Base-by-base conservation (phyloP, 2,113 vertebrate genomes). In the Coracopsis vasa region DNA sequence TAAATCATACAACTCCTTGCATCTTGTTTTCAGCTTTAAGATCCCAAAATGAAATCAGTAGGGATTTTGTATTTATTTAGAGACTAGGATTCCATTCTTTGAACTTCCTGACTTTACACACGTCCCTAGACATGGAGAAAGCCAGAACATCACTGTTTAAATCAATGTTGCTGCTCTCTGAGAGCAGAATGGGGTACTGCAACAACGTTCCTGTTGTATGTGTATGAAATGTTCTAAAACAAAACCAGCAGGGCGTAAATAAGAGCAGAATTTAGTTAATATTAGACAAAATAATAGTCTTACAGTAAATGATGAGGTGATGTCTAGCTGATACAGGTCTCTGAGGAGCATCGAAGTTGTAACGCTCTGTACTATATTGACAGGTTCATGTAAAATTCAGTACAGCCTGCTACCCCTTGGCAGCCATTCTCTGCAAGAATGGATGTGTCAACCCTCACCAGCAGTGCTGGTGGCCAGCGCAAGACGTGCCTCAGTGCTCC, bases 321-420 rank as follows among this genome's bases (percentile, higher is more conserved):
- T 61, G 56, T 73, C 53, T 86, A 58, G 53, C 53, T 71, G 62
- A 82, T 66, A 78, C 33, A 45, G 70, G n/a, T 77, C 80, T 82
- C 81, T 20, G 61, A 92, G 84, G 71, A 88, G 62, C 8, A 1
- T 71, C 41, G 16, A 35, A 50, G 75, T 47, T 39, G 78, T 88
- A 60, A 42, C 2, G 3, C 65, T 61, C 29, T 9, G 54, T 47
- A 42, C 54, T 71, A 21, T 44, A 77, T 51, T 91, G 96, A 95
- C 97, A 96, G 95, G 62, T 94, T 98, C 93, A 94, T 98, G 97
- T 95, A 97, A 98, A 97, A 98, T 97, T 98, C 95, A 97, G 88
- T 24, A 85, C 95, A 92, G 62, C 58, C 89, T 48, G 62, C 82
- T 81, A 29, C 66, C 74, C 81, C 93, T 92, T 91, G 80, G 70